phyloP scores from a whole-genome alignment of 1,140 invertebrate genomes.

The Chrysopa pallens region DNA sequence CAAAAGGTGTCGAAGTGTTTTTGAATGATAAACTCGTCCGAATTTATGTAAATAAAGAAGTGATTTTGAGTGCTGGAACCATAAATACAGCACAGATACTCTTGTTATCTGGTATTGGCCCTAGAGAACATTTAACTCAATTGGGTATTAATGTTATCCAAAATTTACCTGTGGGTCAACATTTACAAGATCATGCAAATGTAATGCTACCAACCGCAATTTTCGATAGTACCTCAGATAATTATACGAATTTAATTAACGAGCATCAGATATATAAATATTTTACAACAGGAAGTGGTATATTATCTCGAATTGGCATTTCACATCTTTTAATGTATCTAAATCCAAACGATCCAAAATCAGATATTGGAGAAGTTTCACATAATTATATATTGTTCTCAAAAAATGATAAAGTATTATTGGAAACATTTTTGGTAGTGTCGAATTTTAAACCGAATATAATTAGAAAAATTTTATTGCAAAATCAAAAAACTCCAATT shows the following conservation, averaged over 20 bases:
- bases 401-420: neutral
- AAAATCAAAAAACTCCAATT: constrained; percentile 17
- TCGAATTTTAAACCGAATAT: neutral
- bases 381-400: neutral
- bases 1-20: constrained; percentile 35
- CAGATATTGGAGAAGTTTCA: constrained; percentile 2
- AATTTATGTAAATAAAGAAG: constrained; percentile 29
- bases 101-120: constrained; percentile 38
- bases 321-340: constrained; percentile 1
- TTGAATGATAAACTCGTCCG: constrained; percentile 17
- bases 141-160: constrained; percentile 19
- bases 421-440: neutral
- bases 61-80: constrained; percentile 33
- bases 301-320: neutral
- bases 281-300: neutral
- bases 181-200: constrained; percentile 32
- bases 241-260: neutral
- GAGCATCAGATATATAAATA: neutral
- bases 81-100: constrained; percentile 29
- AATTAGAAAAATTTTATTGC: neutral
- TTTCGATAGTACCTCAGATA: neutral
- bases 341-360: neutral
- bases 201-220: constrained; percentile 5
- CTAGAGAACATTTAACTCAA: constrained; percentile 23
- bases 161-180: constrained; percentile 39